Conservation (phyloP, 2,888 invertebrate species). For the Xanthia togata region DNA sequence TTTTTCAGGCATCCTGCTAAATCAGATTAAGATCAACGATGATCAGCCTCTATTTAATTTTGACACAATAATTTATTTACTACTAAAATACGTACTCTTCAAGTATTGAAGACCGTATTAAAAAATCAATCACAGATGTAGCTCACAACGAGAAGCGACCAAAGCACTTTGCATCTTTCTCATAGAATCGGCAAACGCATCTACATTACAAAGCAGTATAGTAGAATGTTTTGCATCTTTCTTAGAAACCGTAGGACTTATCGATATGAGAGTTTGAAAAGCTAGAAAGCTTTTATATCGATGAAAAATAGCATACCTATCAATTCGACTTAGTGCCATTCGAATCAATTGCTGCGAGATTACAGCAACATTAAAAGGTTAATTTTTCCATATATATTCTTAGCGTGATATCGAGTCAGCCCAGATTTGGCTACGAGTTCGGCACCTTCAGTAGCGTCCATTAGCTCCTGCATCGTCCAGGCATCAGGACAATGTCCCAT, state of each 20-base stretch:
- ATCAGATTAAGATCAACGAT: not conserved
- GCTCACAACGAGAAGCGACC: conserved; percentile 22
- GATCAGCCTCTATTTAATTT: not conserved
- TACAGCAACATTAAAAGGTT: not conserved
- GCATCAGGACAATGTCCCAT: too few species aligned
- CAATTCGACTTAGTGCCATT: conserved; percentile 27
- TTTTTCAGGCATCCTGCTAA: not conserved
- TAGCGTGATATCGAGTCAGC: too few species aligned
- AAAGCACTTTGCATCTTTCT: conserved; percentile 44
- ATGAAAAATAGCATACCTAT: conserved; percentile 34
- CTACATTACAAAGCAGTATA: conserved; percentile 52
- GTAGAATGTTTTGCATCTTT: conserved; percentile 53
- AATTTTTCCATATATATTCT: conserved; percentile 11
- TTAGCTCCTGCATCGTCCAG: too few species aligned
- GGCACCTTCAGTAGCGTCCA: too few species aligned
- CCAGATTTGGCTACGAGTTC: too few species aligned
- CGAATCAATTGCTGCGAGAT: conserved; percentile 25
- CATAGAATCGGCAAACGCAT: conserved; percentile 37
- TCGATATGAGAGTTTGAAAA: conserved; percentile 22
- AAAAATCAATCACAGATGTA: conserved; percentile 40
- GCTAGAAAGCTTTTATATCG: conserved; percentile 24
- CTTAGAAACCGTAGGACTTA: conserved; percentile 29
- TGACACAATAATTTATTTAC: not conserved
- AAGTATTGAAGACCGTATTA: conserved; percentile 7
- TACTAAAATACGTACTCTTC: not conserved